phyloP scores from a whole-genome alignment of 2,797 vertebrate genomes.

The Falco peregrinus region DNA sequence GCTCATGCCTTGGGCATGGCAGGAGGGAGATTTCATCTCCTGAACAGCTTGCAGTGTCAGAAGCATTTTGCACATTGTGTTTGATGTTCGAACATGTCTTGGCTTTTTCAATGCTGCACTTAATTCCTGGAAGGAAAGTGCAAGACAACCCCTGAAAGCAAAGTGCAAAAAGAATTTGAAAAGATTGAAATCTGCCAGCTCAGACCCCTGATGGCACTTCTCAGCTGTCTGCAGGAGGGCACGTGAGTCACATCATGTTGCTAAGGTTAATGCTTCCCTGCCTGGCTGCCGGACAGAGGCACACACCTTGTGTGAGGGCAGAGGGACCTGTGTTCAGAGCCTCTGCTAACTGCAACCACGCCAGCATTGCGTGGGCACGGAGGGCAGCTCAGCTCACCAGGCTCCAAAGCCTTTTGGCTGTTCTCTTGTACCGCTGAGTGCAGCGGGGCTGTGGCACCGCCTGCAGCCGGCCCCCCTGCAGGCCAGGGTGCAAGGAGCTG shows the following conservation, averaged over 20 bases:
- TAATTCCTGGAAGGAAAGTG: background rate
- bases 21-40: background rate
- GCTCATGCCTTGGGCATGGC: background rate
- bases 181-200: background rate
- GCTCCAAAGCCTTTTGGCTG: background rate
- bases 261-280: background rate
- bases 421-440: fast-evolving
- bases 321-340: background rate
- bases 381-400: background rate
- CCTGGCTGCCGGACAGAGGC: background rate
- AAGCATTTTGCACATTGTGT: background rate
- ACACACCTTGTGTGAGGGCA: background rate
- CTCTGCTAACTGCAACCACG: background rate
- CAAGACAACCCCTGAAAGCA: background rate
- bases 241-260: background rate
- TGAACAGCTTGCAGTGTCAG: background rate
- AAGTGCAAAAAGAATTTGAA: background rate
- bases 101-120: background rate
- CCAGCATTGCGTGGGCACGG: fast-evolving
- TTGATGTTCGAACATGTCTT: background rate
- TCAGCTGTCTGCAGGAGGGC: background rate
- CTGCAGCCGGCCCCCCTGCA: background rate
- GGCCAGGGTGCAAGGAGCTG: background rate
- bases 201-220: background rate
- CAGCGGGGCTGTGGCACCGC: background rate